These are phyloP conservation scores for Apogon talboti DNA, from an alignment of 2,797 vertebrate species.

Conservation along the genomic window DNA sequence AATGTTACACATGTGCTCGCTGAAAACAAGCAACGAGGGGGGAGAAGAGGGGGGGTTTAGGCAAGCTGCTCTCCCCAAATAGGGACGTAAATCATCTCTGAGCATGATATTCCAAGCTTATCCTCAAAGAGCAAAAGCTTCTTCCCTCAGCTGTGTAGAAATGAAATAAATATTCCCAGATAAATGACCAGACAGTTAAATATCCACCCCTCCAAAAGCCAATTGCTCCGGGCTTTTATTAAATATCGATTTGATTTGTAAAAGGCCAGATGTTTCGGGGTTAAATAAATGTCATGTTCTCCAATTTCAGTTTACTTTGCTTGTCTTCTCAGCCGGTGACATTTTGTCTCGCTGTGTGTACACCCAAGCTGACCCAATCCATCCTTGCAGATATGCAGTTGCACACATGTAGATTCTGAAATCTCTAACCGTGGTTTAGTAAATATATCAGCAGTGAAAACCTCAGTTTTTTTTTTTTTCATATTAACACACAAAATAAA, in stretches of 20 bases:
- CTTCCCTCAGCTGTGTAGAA: constrained; percentile 55
- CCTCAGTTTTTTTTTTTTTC: constrained; percentile 29
- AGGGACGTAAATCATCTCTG: constrained; percentile 75
- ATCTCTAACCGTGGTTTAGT: constrained; percentile 1
- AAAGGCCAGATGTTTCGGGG: constrained; percentile 78
- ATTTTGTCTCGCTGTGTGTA: constrained; percentile 48
- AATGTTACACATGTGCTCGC: constrained; percentile 58
- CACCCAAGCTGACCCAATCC: constrained; percentile 18
- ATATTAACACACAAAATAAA: constrained; percentile 45
- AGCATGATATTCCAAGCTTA: constrained; percentile 63
- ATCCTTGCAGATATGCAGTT: constrained; percentile 13
- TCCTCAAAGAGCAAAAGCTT: constrained; percentile 67
- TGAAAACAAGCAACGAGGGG: constrained; percentile 49
- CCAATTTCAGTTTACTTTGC: constrained; percentile 53
- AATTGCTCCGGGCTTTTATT: constrained; percentile 71
- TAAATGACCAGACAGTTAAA: constrained; percentile 72
- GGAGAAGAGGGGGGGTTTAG: constrained; percentile 41
- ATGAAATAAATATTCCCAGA: constrained; percentile 76
- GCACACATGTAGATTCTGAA: not conserved
- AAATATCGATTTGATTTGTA: constrained; percentile 83
- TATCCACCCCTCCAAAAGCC: constrained; percentile 72
- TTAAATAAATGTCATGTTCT: constrained; percentile 77
- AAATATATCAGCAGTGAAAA: constrained; percentile 37
- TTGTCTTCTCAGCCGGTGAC: constrained; percentile 46
- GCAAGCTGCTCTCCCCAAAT: constrained; percentile 67